Conservation (phyloP, 2,888 invertebrate species). For the Zeuzera pyrina region DNA sequence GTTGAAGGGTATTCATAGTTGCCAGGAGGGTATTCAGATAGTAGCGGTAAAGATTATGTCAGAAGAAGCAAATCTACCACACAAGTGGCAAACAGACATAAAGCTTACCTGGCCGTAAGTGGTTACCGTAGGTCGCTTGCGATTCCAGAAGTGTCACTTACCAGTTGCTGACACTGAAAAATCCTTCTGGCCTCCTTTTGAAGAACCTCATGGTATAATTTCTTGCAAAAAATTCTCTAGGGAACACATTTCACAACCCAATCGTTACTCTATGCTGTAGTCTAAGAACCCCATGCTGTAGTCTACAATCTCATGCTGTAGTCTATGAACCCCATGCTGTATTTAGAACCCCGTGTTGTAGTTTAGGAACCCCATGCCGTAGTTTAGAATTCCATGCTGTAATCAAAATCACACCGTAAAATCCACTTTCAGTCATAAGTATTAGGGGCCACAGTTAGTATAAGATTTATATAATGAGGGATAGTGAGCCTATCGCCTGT, state of each 20-base stretch:
- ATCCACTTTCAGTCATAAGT: too few relatives aligned
- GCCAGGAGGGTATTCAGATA: not conserved
- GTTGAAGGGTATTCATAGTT: not conserved
- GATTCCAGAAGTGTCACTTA: not conserved
- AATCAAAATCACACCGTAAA: too few relatives aligned
- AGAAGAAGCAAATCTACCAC: not conserved
- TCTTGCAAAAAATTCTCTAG: not conserved
- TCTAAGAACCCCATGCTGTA: too few relatives aligned
- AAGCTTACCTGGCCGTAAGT: not conserved
- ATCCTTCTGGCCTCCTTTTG: not conserved
- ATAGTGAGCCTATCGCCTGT: too few relatives aligned
- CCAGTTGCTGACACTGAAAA: not conserved
- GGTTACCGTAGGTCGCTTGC: not conserved
- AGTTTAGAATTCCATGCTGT: too few relatives aligned
- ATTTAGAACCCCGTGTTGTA: too few relatives aligned
- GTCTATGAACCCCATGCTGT: too few relatives aligned
- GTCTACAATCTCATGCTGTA: too few relatives aligned
- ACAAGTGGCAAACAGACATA: not conserved
- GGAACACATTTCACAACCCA: not conserved
- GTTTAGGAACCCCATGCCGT: too few relatives aligned
- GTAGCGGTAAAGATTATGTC: not conserved
- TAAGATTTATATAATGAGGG: too few relatives aligned
- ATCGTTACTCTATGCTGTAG: too few relatives aligned
- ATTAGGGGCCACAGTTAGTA: too few relatives aligned
- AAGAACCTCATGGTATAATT: not conserved